Base-by-base conservation (phyloP, 2,888 invertebrate species). In the Coleophora deauratella region DNA sequence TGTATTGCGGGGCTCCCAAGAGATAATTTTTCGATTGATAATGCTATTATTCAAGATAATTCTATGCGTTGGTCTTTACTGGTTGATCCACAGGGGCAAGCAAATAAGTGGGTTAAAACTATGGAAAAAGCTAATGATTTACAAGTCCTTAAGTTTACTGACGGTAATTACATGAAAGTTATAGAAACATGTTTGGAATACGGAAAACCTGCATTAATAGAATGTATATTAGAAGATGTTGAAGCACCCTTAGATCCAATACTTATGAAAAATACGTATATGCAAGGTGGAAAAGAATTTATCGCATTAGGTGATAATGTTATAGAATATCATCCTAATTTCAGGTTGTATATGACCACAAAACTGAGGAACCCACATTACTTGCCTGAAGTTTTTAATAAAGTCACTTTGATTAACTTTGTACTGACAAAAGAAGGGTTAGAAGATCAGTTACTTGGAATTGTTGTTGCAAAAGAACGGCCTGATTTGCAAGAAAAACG, bases 361-460 rank as follows among this genome's bases (percentile, higher is more conserved):
- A 94, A 94, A 67, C 74, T 94, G 35, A 88, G 93, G 45, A 95
- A 95, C 75, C 95, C 95, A 0, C 94, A 95, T 78, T 95, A 93
- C 72, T 84, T 93, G 41, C 95, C 95, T 0, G 95, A 95, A 80
- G 88, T 94, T 1, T 93, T 93, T 52, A 93, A 93, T 57, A 93
- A 93, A 78, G 93, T 94, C 0, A 93, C 93, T 0, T 77, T 95
- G 33, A 90, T 95, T 27, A 95, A 95, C 73, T 95, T 95, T 79
- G 92, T 93, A 44, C 87, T 95, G 37, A 95, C 94, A 1, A 88
- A 92, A 50, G 92, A 93, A 61, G 95, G 95, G 7, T 79, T 95
- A 42, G 92, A 94, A 73, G 94, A 95, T 71, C 95, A 95, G 72
- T 79, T 95, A 28, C 77, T 95, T 44, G 94, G 93, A 33, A 93